Conservation (phyloP, 2,888 invertebrate species). For the Calephelis perditalis region DNA sequence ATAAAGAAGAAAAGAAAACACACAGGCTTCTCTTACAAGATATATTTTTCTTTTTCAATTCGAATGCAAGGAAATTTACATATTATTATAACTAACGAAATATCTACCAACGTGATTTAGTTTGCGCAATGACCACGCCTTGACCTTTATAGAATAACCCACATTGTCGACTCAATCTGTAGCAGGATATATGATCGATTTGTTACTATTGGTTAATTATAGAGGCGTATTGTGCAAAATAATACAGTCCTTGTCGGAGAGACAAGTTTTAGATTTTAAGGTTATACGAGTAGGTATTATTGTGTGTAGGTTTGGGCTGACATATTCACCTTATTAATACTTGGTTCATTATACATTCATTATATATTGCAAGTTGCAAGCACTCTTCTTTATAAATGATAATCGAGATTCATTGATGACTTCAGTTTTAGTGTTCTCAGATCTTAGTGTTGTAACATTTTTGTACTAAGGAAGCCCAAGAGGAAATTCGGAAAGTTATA, state of each 20-base stretch:
- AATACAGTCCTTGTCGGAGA: conserved; percentile 6
- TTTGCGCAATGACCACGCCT: conserved; percentile 46
- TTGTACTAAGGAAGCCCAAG: no score
- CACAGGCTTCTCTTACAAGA: no score
- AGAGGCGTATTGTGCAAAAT: conserved; percentile 11
- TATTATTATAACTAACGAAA: neutral
- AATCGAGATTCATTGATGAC: no score
- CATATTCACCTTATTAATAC: neutral
- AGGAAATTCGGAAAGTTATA: no score
- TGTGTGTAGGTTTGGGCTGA: neutral
- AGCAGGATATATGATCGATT: conserved; percentile 42
- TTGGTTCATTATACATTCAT: neutral
- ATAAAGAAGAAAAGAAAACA: no score
- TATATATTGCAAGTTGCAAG: no score
- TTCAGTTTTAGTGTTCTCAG: no score
- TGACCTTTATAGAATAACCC: conserved; percentile 55
- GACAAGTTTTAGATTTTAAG: neutral
- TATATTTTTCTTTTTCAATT: no score
- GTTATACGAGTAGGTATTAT: neutral
- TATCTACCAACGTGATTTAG: conserved; percentile 27
- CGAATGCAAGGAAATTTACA: no score
- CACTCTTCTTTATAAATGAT: no score
- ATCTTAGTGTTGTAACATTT: no score
- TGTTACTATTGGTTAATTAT: conserved; percentile 35
- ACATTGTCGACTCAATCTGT: conserved; percentile 34